Conservation (phyloP, 2,113 vertebrate species). For the Peromyscus maniculatus region DNA sequence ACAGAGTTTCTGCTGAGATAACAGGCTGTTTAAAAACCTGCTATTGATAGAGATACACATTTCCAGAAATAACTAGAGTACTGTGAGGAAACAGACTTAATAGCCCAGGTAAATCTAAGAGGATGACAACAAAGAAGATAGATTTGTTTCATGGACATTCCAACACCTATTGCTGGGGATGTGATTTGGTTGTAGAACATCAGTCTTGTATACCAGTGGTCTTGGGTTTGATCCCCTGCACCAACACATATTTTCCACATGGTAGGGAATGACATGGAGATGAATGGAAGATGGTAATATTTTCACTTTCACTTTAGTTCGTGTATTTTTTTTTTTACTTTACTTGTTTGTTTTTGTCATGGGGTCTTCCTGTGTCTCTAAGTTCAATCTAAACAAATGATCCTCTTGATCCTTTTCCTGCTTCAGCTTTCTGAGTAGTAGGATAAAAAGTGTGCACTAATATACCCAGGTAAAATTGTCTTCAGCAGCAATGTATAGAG, state of each 20-base stretch:
- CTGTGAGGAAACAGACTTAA: too few relatives aligned
- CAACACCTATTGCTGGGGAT: background rate
- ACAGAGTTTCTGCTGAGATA: too few relatives aligned
- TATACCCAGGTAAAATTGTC: background rate
- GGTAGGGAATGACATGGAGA: background rate
- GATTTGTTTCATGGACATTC: background rate
- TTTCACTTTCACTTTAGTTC: background rate
- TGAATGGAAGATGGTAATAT: background rate
- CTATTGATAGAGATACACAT: too few relatives aligned
- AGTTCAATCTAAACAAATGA: background rate
- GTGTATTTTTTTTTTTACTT: background rate
- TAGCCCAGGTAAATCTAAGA: too few relatives aligned
- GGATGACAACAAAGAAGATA: background rate
- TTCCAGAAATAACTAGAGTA: too few relatives aligned
- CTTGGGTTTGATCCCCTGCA: background rate
- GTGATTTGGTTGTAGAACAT: background rate
- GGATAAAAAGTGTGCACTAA: too few relatives aligned
- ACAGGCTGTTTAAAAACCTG: too few relatives aligned
- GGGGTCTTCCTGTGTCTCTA: background rate
- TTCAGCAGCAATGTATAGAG: background rate
- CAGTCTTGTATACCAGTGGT: background rate
- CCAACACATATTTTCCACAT: background rate
- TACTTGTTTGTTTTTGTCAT: background rate
- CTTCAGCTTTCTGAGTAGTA: too few relatives aligned
- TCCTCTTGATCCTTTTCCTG: background rate